Evolutionary conservation across 2,113 vertebrate species (phyloP), one percentile per base, ranked within the genome.

Genomic region (Papio anubis): DNA sequence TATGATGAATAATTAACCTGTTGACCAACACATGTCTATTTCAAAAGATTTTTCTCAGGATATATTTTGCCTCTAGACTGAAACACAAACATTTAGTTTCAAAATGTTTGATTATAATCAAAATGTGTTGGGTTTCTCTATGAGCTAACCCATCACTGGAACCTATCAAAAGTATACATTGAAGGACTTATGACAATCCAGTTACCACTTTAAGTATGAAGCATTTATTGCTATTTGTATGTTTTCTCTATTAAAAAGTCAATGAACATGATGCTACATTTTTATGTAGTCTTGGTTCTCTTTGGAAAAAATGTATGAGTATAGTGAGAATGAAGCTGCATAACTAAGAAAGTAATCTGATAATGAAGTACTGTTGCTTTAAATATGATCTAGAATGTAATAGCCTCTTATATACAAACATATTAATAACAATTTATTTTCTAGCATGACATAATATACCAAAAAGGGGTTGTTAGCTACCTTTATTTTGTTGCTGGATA

Each of bases 401-500:
- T 20, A 30, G 30, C 45, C 32, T 21, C 35, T 92, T 75, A 59
- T 79, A 95, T 68, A 68, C 11, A 83, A 43, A 4, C 27, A 73
- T 84, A 80, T 76, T 32, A 89, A 78, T 43, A 85, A 48, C 40
- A 61, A 94, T 70, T 70, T 87, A 64, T 96, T 94, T 93, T 86
- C 45, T 89, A 79, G 20, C 17, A 64, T 92, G 40, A n/a, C 6
- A 40, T 55, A 57, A 45, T 55, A 40, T 88, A 66, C 72, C 32
- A 93, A 73, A 59, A 93, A 92, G 13, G 23, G 38, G 78, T 48
- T 87, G 1, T 87, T 87, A 82, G 40, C 27, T 90, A 66, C 45
- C 18, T 96, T 95, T 84, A 87, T 68, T 93, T 85, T 88, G 64
- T 64, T 79, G 72, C 50, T 89, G 43, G 48, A 57, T 90, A 93